These are phyloP conservation scores for Papilio helenus DNA, from an alignment of 1,140 invertebrate genomes.

Conservation along the genomic window DNA sequence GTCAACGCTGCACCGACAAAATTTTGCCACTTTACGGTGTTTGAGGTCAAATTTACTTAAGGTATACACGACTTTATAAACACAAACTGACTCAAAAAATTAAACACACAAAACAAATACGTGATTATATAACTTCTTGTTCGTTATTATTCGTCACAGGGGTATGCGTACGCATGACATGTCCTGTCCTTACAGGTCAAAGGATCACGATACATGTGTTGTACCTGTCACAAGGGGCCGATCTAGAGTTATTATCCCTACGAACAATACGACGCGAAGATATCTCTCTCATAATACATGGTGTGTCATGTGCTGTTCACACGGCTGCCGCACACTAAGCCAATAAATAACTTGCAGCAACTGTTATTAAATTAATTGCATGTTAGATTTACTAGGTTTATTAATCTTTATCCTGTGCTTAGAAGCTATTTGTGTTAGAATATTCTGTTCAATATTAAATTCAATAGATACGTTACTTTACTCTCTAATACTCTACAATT, in stretches of 20 bases:
- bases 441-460: neutral
- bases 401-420: slow-evolving; percentile 41
- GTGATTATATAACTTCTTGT: too few relatives aligned
- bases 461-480: neutral
- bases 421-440: neutral
- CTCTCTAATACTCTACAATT: too few relatives aligned
- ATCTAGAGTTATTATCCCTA: slow-evolving; percentile 44
- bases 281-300: neutral
- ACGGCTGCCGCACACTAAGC: slow-evolving; percentile 7
- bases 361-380: slow-evolving; percentile 51
- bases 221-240: slow-evolving; percentile 34
- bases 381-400: slow-evolving; percentile 32
- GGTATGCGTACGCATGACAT: too few relatives aligned
- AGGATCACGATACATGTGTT: neutral
- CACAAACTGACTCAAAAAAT: too few relatives aligned
- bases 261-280: slow-evolving; percentile 21
- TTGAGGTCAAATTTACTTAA: too few relatives aligned
- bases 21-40: too few relatives aligned
- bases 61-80: too few relatives aligned
- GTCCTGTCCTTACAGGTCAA: too few relatives aligned
- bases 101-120: too few relatives aligned
- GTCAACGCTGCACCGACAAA: too few relatives aligned
- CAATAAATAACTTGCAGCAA: slow-evolving; percentile 40
- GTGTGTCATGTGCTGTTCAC: neutral
- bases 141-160: too few relatives aligned